Percentiles rank a stretch among this genome's conserved stretches.
Conservation (phyloP, 2,113 vertebrate genomes). For the Capreolus pygargus region DNA sequence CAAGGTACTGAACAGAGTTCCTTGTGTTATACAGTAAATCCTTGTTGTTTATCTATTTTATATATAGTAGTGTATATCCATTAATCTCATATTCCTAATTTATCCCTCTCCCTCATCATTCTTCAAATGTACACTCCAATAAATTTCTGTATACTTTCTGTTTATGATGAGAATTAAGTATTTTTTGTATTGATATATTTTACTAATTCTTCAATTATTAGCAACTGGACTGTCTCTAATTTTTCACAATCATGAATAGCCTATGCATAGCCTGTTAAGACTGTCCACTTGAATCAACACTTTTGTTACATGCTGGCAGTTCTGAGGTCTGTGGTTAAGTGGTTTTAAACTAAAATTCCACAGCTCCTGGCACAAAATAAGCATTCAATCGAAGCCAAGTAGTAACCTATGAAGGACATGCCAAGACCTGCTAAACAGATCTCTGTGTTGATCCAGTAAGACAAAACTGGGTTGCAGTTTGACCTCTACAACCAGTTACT, state of each 20-base stretch:
- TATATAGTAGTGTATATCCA: not conserved
- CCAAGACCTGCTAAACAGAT: not conserved
- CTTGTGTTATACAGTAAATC: not conserved
- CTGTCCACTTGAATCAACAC: not conserved
- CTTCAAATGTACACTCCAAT: not conserved
- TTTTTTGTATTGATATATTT: not conserved
- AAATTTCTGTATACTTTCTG: conserved; percentile 26
- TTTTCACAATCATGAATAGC: conserved; percentile 20
- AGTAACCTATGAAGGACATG: not conserved
- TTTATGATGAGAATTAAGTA: not conserved
- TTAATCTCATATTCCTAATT: not conserved
- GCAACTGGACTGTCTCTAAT: not conserved
- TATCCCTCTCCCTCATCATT: not conserved
- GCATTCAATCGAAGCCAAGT: not conserved
- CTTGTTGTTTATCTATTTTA: not conserved
- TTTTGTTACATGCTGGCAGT: not conserved
- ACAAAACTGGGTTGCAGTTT: not conserved
- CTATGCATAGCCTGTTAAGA: not conserved
- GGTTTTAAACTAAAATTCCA: not conserved
- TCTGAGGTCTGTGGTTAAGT: conserved; percentile 16
- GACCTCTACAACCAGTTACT: not conserved
- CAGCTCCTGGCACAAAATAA: conserved; percentile 33
- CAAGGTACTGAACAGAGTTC: not conserved
- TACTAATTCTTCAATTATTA: conserved; percentile 23
- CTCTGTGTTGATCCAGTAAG: not conserved